Evolutionary conservation across 2,888 invertebrate species (phyloP).

Genomic region (Limnephilus auricula): DNA sequence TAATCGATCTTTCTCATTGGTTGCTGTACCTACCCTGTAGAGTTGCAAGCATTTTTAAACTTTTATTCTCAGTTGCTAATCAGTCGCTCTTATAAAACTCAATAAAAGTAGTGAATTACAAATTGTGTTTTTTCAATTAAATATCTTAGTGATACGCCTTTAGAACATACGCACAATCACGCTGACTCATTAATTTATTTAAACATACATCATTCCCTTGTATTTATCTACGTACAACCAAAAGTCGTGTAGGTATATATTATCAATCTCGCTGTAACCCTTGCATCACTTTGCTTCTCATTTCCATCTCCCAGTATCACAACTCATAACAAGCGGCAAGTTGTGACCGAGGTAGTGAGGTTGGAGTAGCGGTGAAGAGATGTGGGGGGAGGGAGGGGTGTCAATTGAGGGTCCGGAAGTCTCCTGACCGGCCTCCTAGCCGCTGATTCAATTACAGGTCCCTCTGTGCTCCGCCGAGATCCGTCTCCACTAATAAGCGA

Average conservation of each 20-base stretch:
- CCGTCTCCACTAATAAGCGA: conserved; percentile 2
- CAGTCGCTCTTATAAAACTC: too few relatives aligned
- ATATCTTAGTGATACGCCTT: too few relatives aligned
- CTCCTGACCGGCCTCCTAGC: conserved; percentile 17
- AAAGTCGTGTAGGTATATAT: neutral
- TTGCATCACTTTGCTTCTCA: neutral
- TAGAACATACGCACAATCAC: too few relatives aligned
- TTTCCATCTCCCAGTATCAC: neutral
- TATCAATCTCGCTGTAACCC: neutral
- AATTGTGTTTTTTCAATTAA: too few relatives aligned
- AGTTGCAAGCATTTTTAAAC: too few relatives aligned
- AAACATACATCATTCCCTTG: neutral
- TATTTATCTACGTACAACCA: neutral
- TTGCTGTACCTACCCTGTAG: too few relatives aligned
- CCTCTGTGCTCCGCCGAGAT: conserved; percentile 1
- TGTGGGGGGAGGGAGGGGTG: neutral
- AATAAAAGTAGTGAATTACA: too few relatives aligned
- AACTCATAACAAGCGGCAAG: neutral
- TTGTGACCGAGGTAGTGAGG: neutral
- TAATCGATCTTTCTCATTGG: too few relatives aligned
- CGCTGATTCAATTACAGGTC: conserved; percentile 30
- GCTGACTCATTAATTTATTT: too few relatives aligned
- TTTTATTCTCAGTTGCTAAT: too few relatives aligned
- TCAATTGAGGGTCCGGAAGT: conserved; percentile 40
- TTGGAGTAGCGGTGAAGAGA: neutral